These are phyloP conservation scores for Plebejus anna DNA, from an alignment of 2,888 invertebrate genomes.

Conservation along the genomic window DNA sequence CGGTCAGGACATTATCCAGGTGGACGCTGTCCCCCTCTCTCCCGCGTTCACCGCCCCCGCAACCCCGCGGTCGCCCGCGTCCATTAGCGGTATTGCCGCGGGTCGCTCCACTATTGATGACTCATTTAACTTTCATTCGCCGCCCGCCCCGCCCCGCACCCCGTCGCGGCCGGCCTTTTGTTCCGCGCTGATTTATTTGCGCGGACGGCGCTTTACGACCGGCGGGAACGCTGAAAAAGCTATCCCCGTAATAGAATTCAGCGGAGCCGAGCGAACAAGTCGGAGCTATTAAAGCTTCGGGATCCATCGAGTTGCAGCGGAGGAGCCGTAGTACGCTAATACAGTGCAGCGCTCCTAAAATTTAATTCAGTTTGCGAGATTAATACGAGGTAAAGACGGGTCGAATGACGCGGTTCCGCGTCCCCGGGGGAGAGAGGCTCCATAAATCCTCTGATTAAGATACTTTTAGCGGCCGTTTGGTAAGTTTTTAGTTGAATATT, in stretches of 20 bases:
- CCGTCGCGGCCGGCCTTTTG: slow-evolving; percentile 11
- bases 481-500: slow-evolving; percentile 31
- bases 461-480: slow-evolving; percentile 24
- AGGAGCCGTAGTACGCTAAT: background rate
- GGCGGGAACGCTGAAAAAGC: background rate
- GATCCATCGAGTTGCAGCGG: background rate
- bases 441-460: slow-evolving; percentile 24
- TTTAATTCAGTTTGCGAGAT: slow-evolving; percentile 25
- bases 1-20: slow-evolving; percentile 38
- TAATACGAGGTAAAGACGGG: slow-evolving; percentile 10
- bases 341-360: background rate
- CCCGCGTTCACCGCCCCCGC: slow-evolving; percentile 5
- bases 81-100: slow-evolving; percentile 41
- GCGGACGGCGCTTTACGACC: background rate
- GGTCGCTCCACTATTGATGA: slow-evolving; percentile 36
- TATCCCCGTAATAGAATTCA: slow-evolving; percentile 4
- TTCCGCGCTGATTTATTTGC: slow-evolving; percentile 19
- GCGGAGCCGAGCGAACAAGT: background rate
- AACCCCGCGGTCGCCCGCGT: slow-evolving; percentile 19
- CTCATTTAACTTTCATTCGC: slow-evolving; percentile 43
- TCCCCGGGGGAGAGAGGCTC: background rate
- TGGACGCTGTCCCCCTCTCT: background rate
- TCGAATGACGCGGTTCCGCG: background rate
- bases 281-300: background rate
- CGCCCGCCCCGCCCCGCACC: background rate